These are phyloP conservation scores for Picathartes gymnocephalus DNA, from an alignment of 2,113 vertebrate species.

Conservation along the genomic window DNA sequence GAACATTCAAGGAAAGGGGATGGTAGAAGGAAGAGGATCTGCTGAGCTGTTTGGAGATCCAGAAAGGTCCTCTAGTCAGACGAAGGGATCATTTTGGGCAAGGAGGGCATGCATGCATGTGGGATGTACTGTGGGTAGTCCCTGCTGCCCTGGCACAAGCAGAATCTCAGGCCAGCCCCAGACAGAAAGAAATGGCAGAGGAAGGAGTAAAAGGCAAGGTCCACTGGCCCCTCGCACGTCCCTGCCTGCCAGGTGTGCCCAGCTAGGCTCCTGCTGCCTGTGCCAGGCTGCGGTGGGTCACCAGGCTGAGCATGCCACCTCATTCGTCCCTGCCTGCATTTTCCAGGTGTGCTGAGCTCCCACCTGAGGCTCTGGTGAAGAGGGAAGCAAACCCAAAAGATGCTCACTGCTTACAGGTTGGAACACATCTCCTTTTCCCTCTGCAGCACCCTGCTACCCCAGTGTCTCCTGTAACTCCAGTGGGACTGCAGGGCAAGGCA, in stretches of 20 bases:
- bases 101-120: not conserved
- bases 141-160: not conserved
- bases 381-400: not conserved
- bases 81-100: not conserved
- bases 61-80: not conserved
- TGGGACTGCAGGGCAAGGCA: not conserved
- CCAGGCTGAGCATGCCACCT: not conserved
- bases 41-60: slow-evolving; percentile 34
- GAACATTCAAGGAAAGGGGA: slow-evolving; percentile 59
- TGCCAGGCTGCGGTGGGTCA: not conserved
- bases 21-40: slow-evolving; percentile 38
- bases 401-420: not conserved
- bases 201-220: not conserved
- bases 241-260: not conserved
- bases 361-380: not conserved
- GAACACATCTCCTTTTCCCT: not conserved
- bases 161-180: not conserved
- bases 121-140: not conserved
- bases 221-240: rapidly evolving
- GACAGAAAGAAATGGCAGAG: not conserved
- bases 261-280: not conserved
- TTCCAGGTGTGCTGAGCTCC: not conserved
- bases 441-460: not conserved
- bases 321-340: not conserved
- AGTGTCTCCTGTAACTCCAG: not conserved